These are phyloP conservation scores for Hoplostethus atlanticus DNA, from an alignment of 2,797 vertebrate genomes.

Conservation along the genomic window DNA sequence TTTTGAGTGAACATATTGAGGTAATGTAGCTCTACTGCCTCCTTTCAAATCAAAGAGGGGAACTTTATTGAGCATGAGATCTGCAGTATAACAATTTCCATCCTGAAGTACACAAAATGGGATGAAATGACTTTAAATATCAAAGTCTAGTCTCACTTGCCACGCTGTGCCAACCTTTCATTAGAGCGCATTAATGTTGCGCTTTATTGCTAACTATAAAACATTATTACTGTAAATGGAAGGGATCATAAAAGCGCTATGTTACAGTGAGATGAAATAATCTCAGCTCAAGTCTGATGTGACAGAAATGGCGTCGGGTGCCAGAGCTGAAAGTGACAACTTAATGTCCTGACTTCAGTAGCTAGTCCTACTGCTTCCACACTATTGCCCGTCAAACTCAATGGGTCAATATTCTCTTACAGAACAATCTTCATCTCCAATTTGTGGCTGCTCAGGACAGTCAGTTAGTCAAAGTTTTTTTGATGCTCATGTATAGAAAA, in stretches of 20 bases:
- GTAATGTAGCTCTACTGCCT: neutral
- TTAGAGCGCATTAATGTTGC: conserved; percentile 25
- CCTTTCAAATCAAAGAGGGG: conserved; percentile 2
- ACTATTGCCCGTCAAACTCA: conserved; percentile 55
- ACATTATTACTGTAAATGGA: conserved; percentile 59
- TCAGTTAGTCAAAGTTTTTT: conserved; percentile 19
- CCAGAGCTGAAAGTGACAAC: conserved; percentile 55
- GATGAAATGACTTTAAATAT: conserved; percentile 13
- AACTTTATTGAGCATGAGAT: conserved; percentile 18
- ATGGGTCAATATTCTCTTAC: conserved; percentile 68
- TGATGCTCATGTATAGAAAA: conserved; percentile 16
- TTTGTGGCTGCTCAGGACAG: conserved; percentile 20
- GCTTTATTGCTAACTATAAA: conserved; percentile 58
- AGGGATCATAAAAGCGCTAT: conserved; percentile 42
- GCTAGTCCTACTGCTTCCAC: conserved; percentile 49
- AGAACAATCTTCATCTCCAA: conserved; percentile 48
- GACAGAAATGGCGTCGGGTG: conserved; percentile 42
- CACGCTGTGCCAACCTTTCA: conserved; percentile 19
- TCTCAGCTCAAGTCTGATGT: conserved; percentile 45
- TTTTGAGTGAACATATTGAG: conserved; percentile 15
- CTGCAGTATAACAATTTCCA: neutral
- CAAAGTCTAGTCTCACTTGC: conserved; percentile 1
- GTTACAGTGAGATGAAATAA: conserved; percentile 45
- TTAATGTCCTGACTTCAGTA: conserved; percentile 68
- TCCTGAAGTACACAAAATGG: neutral